A percentile compares a stretch with the other conserved stretches of the same genome.
Evolutionary conservation across 2,888 invertebrate genomes (phyloP).

Genomic region (Candidula unifasciata): DNA sequence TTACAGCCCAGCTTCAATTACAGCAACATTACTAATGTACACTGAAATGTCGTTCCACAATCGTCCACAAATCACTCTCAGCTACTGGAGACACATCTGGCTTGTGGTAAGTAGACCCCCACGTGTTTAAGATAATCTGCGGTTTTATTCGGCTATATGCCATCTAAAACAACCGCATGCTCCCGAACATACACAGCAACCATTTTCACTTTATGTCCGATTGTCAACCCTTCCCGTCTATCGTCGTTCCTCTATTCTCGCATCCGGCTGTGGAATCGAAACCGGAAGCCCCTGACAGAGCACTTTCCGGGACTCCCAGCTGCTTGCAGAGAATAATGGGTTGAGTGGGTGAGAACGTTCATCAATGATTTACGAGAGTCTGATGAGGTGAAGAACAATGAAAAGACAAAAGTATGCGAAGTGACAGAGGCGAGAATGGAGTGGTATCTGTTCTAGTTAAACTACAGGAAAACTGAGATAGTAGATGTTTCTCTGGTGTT

Average conservation of each 20-base stretch:
- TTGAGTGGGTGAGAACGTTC: not conserved
- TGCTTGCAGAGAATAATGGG: constrained; percentile 37
- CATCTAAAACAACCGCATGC: not conserved
- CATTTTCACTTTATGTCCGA: constrained; percentile 28
- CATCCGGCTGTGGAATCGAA: constrained; percentile 37
- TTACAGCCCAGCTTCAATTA: no score
- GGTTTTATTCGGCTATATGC: not conserved
- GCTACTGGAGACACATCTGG: not conserved
- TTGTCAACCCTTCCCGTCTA: constrained; percentile 34
- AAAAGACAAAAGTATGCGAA: not conserved
- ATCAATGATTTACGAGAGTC: constrained; percentile 37
- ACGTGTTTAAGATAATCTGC: not conserved
- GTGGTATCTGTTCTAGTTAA: not conserved
- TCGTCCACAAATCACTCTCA: no score
- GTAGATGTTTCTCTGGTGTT: no score
- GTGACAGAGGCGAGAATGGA: not conserved
- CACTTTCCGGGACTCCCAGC: constrained; percentile 21
- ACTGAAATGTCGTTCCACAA: no score
- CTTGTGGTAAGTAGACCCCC: not conserved
- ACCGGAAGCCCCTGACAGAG: constrained; percentile 38
- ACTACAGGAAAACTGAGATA: no score
- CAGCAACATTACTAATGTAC: no score
- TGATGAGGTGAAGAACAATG: not conserved
- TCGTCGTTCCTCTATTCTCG: constrained; percentile 24
- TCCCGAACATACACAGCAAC: not conserved